Conservation (phyloP, 2,113 vertebrate genomes). For the Pomatorhinus ruficollis region DNA sequence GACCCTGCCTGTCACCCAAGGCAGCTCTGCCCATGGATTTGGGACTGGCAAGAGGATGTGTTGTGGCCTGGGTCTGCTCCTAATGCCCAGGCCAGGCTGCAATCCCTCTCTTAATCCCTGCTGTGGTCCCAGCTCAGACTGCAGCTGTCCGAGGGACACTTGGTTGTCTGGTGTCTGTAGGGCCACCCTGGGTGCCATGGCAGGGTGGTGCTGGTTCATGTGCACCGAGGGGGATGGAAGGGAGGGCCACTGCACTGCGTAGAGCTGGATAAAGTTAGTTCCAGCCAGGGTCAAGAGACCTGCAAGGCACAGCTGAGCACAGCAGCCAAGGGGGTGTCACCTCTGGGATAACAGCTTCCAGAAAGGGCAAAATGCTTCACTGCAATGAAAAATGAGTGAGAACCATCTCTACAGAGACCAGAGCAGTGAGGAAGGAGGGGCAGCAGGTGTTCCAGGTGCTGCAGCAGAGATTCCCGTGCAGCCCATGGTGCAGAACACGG, state of each 20-base stretch:
- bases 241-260: rapidly evolving
- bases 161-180: neutral
- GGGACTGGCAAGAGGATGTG: neutral
- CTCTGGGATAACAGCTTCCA: neutral
- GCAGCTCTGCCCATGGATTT: neutral
- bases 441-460: rapidly evolving
- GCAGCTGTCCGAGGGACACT: neutral
- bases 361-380: neutral
- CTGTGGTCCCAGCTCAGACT: neutral
- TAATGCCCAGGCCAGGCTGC: neutral
- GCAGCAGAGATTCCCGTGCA: neutral
- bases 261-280: rapidly evolving
- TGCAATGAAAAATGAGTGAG: neutral
- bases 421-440: neutral
- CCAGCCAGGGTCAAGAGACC: neutral
- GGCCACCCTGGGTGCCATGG: neutral
- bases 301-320: neutral
- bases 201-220: neutral
- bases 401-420: neutral
- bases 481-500: rapidly evolving
- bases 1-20: neutral
- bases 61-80: rapidly evolving
- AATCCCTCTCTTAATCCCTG: neutral
- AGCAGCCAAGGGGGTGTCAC: neutral
- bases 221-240: neutral